Evolutionary conservation across 1,140 invertebrate genomes (phyloP).

Genomic region (Lethrus apterus): DNA sequence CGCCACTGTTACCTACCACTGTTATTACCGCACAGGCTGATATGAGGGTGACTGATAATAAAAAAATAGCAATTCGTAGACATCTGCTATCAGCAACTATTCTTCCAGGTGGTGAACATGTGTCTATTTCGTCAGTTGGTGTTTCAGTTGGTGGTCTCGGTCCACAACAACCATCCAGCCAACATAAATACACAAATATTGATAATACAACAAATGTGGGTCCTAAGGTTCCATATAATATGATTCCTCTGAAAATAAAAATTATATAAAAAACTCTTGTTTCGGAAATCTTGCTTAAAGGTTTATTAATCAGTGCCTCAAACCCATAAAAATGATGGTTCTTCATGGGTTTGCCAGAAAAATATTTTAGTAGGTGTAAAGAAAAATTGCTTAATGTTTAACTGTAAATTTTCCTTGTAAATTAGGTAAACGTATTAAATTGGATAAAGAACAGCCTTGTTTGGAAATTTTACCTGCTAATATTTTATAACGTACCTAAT

Average conservation of each 20-base stretch:
- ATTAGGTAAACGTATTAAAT: too few relatives aligned
- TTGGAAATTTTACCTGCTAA: too few relatives aligned
- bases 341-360: too few relatives aligned
- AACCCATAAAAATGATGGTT: too few relatives aligned
- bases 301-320: too few relatives aligned
- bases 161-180: conserved; percentile 45
- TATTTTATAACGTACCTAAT: too few relatives aligned
- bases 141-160: conserved; percentile 39
- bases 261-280: conserved; percentile 13
- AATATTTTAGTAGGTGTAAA: too few relatives aligned
- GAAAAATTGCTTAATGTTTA: too few relatives aligned
- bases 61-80: conserved; percentile 58
- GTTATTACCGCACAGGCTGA: conserved; percentile 61
- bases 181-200: conserved; percentile 55
- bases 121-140: conserved; percentile 41
- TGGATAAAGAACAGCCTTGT: too few relatives aligned
- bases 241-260: conserved; percentile 49
- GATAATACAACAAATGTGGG: conserved; percentile 56
- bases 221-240: conserved; percentile 55
- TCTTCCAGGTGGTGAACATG: conserved; percentile 47
- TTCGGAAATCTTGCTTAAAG: too few relatives aligned
- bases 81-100: conserved; percentile 57
- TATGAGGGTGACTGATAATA: conserved; percentile 57
- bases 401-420: too few relatives aligned
- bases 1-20: conserved; percentile 48